Evolutionary conservation across 2,797 vertebrate genomes (phyloP), one percentile per base, ranked within the genome.

Genomic region (Mus minutoides): DNA sequence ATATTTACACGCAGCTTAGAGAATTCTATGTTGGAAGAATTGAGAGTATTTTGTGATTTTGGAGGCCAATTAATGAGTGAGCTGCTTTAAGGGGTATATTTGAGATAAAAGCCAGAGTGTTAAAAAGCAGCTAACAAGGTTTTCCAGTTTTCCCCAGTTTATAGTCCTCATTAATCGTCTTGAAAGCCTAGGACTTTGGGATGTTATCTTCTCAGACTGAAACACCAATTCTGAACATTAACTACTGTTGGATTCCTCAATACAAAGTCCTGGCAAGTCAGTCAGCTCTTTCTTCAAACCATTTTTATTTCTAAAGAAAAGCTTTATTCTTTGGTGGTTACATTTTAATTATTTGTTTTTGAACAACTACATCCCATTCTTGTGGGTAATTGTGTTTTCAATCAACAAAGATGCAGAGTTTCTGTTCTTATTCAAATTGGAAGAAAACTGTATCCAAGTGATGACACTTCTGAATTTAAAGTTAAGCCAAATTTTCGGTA

Each of bases 341-440:
- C 78, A 90, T 90, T 97, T 96, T 93, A 92, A 97, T 94, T 93
- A 93, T 94, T 97, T 96, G 78, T 91, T 94, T 97, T 96, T 95
- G 88, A 95, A 94, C 46, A 84, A 96, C 64, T 94, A 92, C 76
- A 43, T 80, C 80, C 69, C 69, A 80, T 75, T 86, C 69, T 91
- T 95, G 19, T 91, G 85, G 89, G 29, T 93, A 94, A 86, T 86
- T 96, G 54, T 96, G 76, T 93, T 95, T 96, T 95, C 37, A 97
- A 79, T 97, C 94, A 94, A 54, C 77, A 96, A 92, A 79, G 62
- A 96, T 90, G 75, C 34, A 82, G 54, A 49, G 62, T 83, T 96
- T 46, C 77, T 92, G 37, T 92, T 97, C 84, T 89, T 21, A 77
- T 92, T 96, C 64, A 96, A 94, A 89, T 58, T 88, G 7, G 24